These are phyloP conservation scores for Lytechinus variegatus DNA, from an alignment of 35 echinoderm and acorn worm genomes.

Conservation along the genomic window DNA sequence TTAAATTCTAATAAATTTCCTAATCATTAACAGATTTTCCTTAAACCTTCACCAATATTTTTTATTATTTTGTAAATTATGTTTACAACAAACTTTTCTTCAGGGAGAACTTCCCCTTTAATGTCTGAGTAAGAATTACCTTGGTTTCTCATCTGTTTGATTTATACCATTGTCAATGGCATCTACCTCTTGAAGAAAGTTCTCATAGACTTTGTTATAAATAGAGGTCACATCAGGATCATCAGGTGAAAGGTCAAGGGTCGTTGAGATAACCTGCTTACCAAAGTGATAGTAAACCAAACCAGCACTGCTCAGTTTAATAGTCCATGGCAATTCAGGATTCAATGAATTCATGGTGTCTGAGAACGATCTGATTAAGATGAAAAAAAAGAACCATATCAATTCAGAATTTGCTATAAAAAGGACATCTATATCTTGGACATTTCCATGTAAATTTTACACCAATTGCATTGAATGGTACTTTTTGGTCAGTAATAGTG, in stretches of 20 bases:
- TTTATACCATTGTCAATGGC: conserved; percentile 92
- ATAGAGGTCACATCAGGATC: conserved; percentile 59
- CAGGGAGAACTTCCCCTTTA: too few species aligned
- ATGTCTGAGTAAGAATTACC: conserved; percentile 49
- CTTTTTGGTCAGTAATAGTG: too few species aligned
- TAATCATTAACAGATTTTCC: too few species aligned
- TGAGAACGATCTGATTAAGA: conserved; percentile 70
- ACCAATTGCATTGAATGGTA: too few species aligned
- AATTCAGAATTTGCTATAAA: too few species aligned
- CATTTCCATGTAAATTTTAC: too few species aligned
- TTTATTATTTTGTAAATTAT: too few species aligned
- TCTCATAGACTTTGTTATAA: conserved; percentile 98
- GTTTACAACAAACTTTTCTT: too few species aligned
- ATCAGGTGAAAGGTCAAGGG: conserved; percentile 48
- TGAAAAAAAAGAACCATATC: neutral
- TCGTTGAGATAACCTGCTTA: conserved; percentile 57
- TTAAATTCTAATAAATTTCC: too few species aligned
- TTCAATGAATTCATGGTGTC: conserved; percentile 83
- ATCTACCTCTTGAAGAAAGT: conserved; percentile 97
- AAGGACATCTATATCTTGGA: too few species aligned
- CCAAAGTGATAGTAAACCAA: conserved; percentile 89
- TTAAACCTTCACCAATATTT: too few species aligned
- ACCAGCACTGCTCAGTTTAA: conserved; percentile 92
- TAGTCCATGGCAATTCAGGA: conserved; percentile 72
- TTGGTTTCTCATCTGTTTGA: conserved; percentile 83